Percentiles rank a stretch among this genome's conserved stretches.
phyloP scores from a whole-genome alignment of 1,140 invertebrate genomes.

The Drosophila nasuta region DNA sequence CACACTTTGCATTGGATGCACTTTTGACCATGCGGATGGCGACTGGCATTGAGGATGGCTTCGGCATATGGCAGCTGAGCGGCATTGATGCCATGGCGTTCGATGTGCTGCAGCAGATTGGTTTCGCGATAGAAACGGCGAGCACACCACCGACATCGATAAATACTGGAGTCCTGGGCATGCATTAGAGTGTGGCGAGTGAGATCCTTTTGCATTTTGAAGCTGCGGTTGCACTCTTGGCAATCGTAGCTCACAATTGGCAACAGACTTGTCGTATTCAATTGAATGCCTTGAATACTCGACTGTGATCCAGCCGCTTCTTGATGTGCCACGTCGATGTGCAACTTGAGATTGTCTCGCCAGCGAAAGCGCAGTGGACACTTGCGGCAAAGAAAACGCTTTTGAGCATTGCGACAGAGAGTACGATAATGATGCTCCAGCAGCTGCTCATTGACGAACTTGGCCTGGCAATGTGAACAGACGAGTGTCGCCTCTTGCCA shows the following conservation, averaged over 20 bases:
- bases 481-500: conserved; percentile 49
- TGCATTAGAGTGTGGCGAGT: conserved; percentile 85
- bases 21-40: conserved; percentile 65
- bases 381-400: conserved; percentile 69
- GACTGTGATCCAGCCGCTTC: conserved; percentile 1
- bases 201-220: conserved; percentile 86
- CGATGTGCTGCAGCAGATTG: conserved; percentile 81
- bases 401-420: conserved; percentile 65
- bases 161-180: conserved; percentile 84
- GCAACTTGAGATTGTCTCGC: conserved; percentile 72
- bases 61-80: conserved; percentile 65
- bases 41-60: conserved; percentile 54
- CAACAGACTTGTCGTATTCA: conserved; percentile 1
- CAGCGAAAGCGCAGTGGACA: conserved; percentile 77
- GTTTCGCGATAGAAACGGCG: conserved; percentile 86
- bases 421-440: conserved; percentile 66
- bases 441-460: conserved; percentile 63
- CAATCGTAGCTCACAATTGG: conserved; percentile 71
- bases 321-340: conserved; percentile 46
- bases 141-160: conserved; percentile 86
- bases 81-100: conserved; percentile 64
- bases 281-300: background rate
- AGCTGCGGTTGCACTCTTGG: conserved; percentile 85
- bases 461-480: conserved; percentile 62
- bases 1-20: conserved; percentile 69